phyloP scores from a whole-genome alignment of 1,140 invertebrate species.

The Drosophila orena region DNA sequence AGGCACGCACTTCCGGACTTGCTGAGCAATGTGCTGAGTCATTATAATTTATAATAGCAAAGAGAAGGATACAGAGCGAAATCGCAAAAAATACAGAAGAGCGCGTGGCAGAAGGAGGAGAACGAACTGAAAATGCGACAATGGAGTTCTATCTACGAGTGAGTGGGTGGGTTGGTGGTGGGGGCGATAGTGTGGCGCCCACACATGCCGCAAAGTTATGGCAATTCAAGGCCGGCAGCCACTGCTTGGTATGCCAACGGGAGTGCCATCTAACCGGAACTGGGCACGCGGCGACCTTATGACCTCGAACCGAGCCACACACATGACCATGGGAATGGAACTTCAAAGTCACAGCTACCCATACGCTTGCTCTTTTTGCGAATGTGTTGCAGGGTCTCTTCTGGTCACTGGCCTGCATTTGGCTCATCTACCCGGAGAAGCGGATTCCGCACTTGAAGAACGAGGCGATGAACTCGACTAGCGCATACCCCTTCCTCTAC shows the following conservation, averaged over 20 bases:
- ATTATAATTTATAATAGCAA: constrained; percentile 79
- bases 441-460: constrained; percentile 89
- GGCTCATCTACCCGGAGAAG: constrained; percentile 89
- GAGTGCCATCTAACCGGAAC: constrained; percentile 44
- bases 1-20: constrained; percentile 63
- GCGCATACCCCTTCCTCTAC: constrained; percentile 88
- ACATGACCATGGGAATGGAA: constrained; percentile 23
- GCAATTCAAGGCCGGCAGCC: constrained; percentile 65
- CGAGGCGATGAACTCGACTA: constrained; percentile 87
- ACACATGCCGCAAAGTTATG: constrained; percentile 56
- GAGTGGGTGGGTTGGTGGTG: neutral
- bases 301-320: constrained; percentile 60
- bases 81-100: constrained; percentile 14
- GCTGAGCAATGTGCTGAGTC: constrained; percentile 65
- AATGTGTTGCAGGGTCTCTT: constrained; percentile 88
- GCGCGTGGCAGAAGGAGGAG: constrained; percentile 22
- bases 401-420: constrained; percentile 90
- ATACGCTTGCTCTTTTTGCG: neutral
- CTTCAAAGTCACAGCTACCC: constrained; percentile 32
- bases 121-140: constrained; percentile 69
- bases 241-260: constrained; percentile 68
- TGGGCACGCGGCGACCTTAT: constrained; percentile 62
- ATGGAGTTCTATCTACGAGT: constrained; percentile 57
- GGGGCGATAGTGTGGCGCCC: constrained; percentile 14
- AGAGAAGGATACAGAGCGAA: constrained; percentile 33